These are phyloP conservation scores for Micromesistius poutassou DNA, from an alignment of 2,797 vertebrate species.

Conservation along the genomic window DNA sequence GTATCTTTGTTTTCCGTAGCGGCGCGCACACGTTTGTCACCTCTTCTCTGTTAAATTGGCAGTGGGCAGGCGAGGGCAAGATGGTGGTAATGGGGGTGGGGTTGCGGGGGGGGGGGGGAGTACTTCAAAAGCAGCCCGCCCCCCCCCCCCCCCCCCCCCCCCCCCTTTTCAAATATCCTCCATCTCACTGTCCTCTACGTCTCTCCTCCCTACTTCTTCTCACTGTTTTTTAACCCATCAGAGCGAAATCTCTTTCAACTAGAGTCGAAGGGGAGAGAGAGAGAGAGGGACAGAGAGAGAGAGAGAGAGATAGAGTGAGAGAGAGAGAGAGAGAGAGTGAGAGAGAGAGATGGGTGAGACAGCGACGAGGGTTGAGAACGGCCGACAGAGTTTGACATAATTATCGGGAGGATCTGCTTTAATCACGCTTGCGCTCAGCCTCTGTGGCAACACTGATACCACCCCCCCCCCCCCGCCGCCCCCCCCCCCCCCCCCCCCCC, in stretches of 20 bases:
- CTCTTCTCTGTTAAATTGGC: no score
- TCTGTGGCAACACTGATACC: conserved; percentile 46
- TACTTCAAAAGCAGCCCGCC: conserved; percentile 63
- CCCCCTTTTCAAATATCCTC: neutral
- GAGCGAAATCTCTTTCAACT: conserved; percentile 77
- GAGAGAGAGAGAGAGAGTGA: no score
- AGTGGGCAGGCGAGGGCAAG: conserved; percentile 45
- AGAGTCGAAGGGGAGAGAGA: conserved; percentile 24
- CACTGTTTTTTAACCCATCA: conserved; percentile 50
- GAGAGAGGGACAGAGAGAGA: no score
- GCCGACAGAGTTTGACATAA: conserved; percentile 73
- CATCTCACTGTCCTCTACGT: neutral
- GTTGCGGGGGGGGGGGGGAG: conserved; percentile 55
- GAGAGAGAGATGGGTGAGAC: no score
- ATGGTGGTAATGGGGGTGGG: conserved; percentile 59
- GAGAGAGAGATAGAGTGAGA: no score
- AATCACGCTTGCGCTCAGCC: conserved; percentile 74
- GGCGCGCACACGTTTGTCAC: no score
- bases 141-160: conserved; percentile 4
- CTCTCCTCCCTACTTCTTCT: conserved; percentile 31
- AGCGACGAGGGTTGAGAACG: conserved; percentile 64
- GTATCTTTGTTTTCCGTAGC: no score
- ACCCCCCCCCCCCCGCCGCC: conserved; percentile 18
- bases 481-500: conserved; percentile 26
- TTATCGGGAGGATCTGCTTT: conserved; percentile 75